A percentile compares a stretch with the other conserved stretches of the same genome.
Evolutionary conservation across 1,140 invertebrate genomes (phyloP).

Genomic region (Triops longicaudatus): DNA sequence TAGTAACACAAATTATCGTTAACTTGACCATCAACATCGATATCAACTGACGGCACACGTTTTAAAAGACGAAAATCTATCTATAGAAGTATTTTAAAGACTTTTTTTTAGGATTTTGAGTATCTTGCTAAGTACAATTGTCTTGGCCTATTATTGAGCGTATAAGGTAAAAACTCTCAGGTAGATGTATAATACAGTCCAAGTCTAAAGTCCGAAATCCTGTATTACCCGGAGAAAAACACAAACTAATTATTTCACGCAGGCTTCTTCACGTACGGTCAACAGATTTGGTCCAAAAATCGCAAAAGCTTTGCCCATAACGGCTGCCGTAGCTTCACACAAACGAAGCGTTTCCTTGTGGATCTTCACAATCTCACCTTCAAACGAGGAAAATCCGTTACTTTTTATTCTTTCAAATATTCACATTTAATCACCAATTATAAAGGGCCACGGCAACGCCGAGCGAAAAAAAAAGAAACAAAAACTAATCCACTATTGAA

Average conservation of each 20-base stretch:
- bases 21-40: too few species aligned
- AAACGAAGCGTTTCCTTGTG: constrained; percentile 80
- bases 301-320: constrained; percentile 77
- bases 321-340: constrained; percentile 80
- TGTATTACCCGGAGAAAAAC: neutral
- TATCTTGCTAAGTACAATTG: too few species aligned
- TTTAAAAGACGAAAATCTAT: too few species aligned
- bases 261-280: constrained; percentile 71
- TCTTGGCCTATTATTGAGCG: constrained; percentile 33
- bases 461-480: too few species aligned
- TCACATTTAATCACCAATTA: too few species aligned
- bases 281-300: constrained; percentile 86
- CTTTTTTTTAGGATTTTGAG: too few species aligned
- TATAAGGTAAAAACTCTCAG: neutral
- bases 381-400: constrained; percentile 30
- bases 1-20: too few species aligned
- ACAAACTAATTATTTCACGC: neutral
- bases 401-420: too few species aligned
- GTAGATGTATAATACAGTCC: neutral
- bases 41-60: too few species aligned
- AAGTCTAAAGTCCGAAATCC: neutral
- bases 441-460: too few species aligned
- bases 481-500: too few species aligned
- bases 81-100: too few species aligned
- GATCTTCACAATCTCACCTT: constrained; percentile 69